phyloP scores from a whole-genome alignment of 2,113 vertebrate genomes.

The Callithrix jacchus region DNA sequence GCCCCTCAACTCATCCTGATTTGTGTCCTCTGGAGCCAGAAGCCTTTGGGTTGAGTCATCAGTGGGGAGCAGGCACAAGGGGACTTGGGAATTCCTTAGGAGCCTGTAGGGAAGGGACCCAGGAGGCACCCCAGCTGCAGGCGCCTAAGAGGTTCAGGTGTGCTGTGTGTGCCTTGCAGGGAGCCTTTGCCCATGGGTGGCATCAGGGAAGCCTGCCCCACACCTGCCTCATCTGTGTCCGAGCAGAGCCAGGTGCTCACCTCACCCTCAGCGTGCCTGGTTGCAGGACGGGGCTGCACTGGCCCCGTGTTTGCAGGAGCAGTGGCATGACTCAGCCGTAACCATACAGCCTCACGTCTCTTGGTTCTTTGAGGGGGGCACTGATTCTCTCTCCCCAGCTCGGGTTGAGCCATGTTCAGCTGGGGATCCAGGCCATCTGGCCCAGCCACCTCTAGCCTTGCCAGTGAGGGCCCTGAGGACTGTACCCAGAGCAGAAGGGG shows the following conservation, averaged over 20 bases:
- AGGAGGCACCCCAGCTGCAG: neutral
- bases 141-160: neutral
- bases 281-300: too few relatives aligned
- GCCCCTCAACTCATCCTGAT: neutral
- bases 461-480: too few relatives aligned
- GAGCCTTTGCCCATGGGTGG: too few relatives aligned
- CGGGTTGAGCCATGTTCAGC: fast-evolving
- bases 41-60: neutral
- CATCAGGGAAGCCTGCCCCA: too few relatives aligned
- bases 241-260: too few relatives aligned
- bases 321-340: fast-evolving
- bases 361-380: neutral
- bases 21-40: neutral
- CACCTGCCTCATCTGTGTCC: too few relatives aligned
- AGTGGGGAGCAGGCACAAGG: neutral
- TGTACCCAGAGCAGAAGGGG: neutral
- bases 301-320: too few relatives aligned
- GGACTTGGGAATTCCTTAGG: neutral
- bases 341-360: fast-evolving
- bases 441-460: neutral
- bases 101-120: neutral
- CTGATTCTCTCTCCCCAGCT: neutral
- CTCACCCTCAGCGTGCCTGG: too few relatives aligned
- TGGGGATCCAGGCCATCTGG: too few relatives aligned
- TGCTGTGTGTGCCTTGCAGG: fast-evolving